Evolutionary conservation across 2,797 vertebrate species (phyloP).

Genomic region (Yasuhikotakia modesta): DNA sequence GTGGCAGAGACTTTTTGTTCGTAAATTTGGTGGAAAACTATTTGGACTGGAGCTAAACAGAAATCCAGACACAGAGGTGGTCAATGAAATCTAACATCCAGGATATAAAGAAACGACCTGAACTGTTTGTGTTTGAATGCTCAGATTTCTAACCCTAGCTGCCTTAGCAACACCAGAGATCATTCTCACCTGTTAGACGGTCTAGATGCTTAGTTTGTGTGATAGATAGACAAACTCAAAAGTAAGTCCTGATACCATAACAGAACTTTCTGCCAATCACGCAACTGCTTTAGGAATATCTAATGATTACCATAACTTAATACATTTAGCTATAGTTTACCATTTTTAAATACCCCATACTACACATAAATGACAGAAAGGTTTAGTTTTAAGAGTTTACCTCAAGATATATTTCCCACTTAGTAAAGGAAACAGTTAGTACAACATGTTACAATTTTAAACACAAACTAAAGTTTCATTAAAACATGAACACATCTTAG

Average conservation of each 20-base stretch:
- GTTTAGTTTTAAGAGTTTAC: background rate
- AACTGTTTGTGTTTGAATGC: background rate
- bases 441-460: background rate
- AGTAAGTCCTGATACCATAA: slow-evolving; percentile 2
- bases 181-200: slow-evolving; percentile 1
- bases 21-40: slow-evolving; percentile 6
- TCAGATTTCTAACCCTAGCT: background rate
- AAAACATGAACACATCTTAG: too few species aligned
- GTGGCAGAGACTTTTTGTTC: background rate
- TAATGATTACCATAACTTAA: background rate
- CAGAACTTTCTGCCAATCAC: background rate
- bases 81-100: background rate
- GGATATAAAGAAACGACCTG: background rate
- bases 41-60: background rate
- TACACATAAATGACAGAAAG: background rate
- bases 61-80: background rate
- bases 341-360: background rate
- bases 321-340: too few species aligned
- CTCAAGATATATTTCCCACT: too few species aligned
- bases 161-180: background rate
- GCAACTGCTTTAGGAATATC: background rate
- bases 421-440: too few species aligned
- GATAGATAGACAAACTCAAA: slow-evolving; percentile 19
- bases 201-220: slow-evolving; percentile 6
- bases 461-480: background rate